Base-by-base conservation (phyloP, 2,888 invertebrate species). In the Drosophila peninsularis region DNA sequence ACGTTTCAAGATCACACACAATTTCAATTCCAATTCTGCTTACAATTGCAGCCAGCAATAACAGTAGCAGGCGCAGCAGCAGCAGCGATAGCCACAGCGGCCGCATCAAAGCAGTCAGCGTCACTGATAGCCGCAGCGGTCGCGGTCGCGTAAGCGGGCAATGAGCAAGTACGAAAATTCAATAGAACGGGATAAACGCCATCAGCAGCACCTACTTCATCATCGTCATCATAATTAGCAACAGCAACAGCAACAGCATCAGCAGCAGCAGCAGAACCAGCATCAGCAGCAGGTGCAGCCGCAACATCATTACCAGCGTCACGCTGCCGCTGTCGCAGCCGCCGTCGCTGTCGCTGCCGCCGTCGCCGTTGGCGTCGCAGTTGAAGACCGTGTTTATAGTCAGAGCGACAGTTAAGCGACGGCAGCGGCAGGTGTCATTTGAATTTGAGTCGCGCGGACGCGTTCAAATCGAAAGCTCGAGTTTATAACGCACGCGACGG, bases 351-450 rank as follows among this genome's bases (percentile, higher is more conserved):
- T 37, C 13, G 24, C 44, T 6, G 71, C 61, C 54, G 44, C 54
- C 39, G 73, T 62, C 72, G 75, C 60, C 50, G 78, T 73, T 68
- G 78, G 56, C 57, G 74, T 67, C 77, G 74, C 78, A 54, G 78
- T 74, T 68, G 75, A 57, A 64, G 60, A 74, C 70, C 79, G 47
- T 58, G 75, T 62, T 78, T 78, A 74, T 65, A 74, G 75, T 65
- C 70, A 54, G 36, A 70, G 73, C 80, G 73, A 78, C 82, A 82
- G 82, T 82, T 85, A 60, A 82, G 69, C 88, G 80, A 82, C 86
- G 86, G 82, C 88, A 85, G 86, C 82, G 86, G 86, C 82, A 82
- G 88, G 82, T 82, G 88, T 86, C 82, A 88, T 82, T 88, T 85
- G 88, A 86, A 75, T 76, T 78, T 34, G 36, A 75, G 86, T 80